Percentiles rank a stretch among this genome's conserved stretches.
Conservation (phyloP, 37 sponge, comb jelly and placozoan species). For the Amphimedon queenslandica region DNA sequence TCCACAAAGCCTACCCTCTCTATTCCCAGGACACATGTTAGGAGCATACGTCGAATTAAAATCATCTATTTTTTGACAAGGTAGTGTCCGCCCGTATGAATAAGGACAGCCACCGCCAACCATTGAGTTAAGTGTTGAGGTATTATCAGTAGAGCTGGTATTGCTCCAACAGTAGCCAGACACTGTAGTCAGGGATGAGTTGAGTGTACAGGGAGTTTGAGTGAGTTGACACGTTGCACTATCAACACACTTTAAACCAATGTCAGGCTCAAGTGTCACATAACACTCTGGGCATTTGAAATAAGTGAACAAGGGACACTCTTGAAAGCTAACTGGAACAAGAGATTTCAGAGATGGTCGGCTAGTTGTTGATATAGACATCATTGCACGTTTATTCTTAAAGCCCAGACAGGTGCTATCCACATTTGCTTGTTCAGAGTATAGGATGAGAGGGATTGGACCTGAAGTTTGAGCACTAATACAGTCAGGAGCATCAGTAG, state of each 20-base stretch:
- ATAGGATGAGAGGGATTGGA: not conserved
- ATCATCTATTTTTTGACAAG: not conserved
- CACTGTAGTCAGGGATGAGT: not conserved
- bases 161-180: not conserved
- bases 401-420: not conserved
- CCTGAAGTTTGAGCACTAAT: not conserved
- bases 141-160: not conserved
- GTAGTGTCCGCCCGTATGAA: not conserved
- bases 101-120: not conserved
- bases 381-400: not conserved
- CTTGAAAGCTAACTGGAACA: not conserved
- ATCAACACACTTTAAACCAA: not conserved
- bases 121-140: not conserved
- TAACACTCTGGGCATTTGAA: not conserved
- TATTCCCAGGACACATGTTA: constrained; percentile 11
- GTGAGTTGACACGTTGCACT: not conserved
- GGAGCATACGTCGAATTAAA: not conserved
- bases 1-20: constrained; percentile 52
- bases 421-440: not conserved
- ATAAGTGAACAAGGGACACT: not conserved
- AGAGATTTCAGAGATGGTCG: not conserved
- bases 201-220: not conserved
- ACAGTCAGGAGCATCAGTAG: constrained; percentile 23
- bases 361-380: not conserved
- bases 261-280: not conserved